Evolutionary conservation across 2,113 vertebrate genomes (phyloP), one percentile per base, ranked within the genome.

Genomic region (Amphilophus citrinellus): DNA sequence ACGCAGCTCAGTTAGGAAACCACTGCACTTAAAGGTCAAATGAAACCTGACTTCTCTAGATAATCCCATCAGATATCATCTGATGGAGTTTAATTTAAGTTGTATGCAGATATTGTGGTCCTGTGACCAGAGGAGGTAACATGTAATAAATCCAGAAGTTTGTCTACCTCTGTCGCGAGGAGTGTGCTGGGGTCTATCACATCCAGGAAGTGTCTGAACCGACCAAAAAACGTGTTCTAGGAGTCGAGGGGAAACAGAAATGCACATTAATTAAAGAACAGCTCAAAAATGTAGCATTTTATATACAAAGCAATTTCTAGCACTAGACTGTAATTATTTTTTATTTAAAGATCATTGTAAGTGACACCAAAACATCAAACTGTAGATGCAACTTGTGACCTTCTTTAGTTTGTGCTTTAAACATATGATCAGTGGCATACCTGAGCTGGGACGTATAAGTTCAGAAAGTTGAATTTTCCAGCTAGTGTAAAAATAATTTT

Each of bases 181-280:
- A 98, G 97, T 0, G 97, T 98, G 39, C 97, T 96, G 0, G 97
- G 98, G 89, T 99, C 97, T 1, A 98, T 97, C 94, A 99, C 97
- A 89, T 99, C 97, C 96, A 98, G 73, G 94, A 98, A 99, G 95
- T 98, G 98, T 77, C 97, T 95, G 93, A 99, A 96, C 58, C 98
- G 94, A 61, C 97, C 97, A 39, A 94, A 96, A 90, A 98, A 98
- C 0, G 96, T 97, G 3, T 91, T 95, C 98, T 98, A 63, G 37
- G 85, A 76, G 89, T 39, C 62, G 22, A 39, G 79, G 44, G 39
- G 79, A 60, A 8, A 5, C 2, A 71, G 30, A 59, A 2, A 79
- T 1, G 2, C 10, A 79, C 39, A 53, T 44, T 30, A 18, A 58
- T 18, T 30, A 4, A 15, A 22, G n/a, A 58, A 58, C 8, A 22